Evolutionary conservation across 2,797 vertebrate genomes (phyloP).

Genomic region (Cercopithecus mitis): DNA sequence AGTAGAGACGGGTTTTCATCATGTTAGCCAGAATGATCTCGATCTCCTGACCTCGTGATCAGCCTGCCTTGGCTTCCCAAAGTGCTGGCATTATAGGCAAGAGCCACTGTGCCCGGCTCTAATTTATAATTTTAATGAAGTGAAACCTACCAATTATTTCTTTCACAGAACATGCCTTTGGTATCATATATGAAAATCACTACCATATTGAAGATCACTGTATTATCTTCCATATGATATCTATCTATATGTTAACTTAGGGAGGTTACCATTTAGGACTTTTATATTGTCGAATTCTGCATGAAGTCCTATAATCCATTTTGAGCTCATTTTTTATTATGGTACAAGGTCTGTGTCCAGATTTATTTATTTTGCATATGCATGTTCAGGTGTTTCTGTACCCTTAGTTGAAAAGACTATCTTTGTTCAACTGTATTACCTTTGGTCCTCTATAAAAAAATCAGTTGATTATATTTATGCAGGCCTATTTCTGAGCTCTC

Average conservation of each 20-base stretch:
- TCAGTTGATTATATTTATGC: background rate
- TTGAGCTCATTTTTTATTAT: background rate
- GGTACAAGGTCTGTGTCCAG: too few relatives aligned
- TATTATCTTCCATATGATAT: background rate
- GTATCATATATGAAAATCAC: background rate
- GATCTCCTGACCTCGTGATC: too few relatives aligned
- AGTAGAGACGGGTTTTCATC: too few relatives aligned
- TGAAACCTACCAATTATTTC: background rate
- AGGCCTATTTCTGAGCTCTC: background rate
- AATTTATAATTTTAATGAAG: background rate
- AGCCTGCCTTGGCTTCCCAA: too few relatives aligned
- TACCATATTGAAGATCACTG: background rate
- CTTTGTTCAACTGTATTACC: background rate
- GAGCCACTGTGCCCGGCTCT: too few relatives aligned
- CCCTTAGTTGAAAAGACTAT: background rate
- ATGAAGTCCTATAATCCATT: background rate
- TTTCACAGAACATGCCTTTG: background rate
- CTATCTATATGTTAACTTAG: background rate
- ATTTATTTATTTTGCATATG: accelerated
- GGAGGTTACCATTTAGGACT: background rate
- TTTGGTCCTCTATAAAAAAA: background rate
- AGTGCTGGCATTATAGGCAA: too few relatives aligned
- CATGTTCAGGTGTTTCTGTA: background rate
- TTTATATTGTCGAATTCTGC: background rate
- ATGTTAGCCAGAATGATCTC: too few relatives aligned